Percentiles rank a stretch among this genome's conserved stretches.
phyloP scores from a whole-genome alignment of 2,113 vertebrate species.

The Tragulus kanchil region DNA sequence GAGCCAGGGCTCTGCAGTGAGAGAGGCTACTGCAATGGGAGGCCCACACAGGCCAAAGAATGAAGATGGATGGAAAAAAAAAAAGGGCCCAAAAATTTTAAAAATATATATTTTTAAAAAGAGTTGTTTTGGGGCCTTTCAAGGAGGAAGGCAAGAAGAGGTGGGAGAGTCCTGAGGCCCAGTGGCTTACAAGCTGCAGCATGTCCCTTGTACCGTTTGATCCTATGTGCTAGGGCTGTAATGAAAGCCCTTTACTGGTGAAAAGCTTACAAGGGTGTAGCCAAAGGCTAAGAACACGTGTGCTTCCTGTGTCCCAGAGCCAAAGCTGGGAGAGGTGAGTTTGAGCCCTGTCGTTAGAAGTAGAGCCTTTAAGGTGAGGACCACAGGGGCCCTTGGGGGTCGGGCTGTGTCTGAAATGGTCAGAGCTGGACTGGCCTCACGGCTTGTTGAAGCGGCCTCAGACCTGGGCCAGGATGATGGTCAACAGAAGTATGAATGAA shows the following conservation, averaged over 20 bases:
- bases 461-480: background rate
- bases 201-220: accelerated
- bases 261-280: background rate
- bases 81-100: too few relatives aligned
- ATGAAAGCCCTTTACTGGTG: too few relatives aligned
- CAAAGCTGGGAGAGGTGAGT: background rate
- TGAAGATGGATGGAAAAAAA: too few relatives aligned
- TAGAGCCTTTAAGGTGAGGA: background rate
- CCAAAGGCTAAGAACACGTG: background rate
- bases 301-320: background rate
- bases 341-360: accelerated
- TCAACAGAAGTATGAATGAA: background rate
- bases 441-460: background rate
- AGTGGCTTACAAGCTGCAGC: background rate
- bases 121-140: background rate
- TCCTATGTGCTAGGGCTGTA: background rate
- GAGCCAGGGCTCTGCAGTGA: too few relatives aligned
- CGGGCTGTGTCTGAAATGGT: too few relatives aligned
- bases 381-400: background rate
- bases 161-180: background rate
- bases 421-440: background rate
- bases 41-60: too few relatives aligned
- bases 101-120: too few relatives aligned
- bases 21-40: too few relatives aligned
- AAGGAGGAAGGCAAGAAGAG: background rate